Base-by-base conservation (phyloP, 2,888 invertebrate genomes). In the Apamea epomidion region DNA sequence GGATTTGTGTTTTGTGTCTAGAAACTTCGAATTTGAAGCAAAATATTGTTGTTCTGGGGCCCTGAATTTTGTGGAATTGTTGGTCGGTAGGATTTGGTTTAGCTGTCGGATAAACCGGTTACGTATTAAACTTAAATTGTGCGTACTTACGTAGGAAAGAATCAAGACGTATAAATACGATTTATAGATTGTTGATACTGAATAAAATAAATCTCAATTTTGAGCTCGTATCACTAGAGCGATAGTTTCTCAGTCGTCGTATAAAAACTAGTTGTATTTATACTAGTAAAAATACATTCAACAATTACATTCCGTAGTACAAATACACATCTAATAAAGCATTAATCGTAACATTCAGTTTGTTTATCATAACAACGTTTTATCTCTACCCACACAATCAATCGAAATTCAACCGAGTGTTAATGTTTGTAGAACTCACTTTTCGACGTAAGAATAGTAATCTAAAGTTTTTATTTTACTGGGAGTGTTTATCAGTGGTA, bases 301-400 rank as follows among this genome's bases (percentile, higher is more conserved):
- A 86, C 71, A 79, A 88, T 86, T 78, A 83, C 82, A 86, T 86
- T 83, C 70, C 74, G 74, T 86, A 84, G 80, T 86, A 89, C 78
- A 86, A 86, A 81, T 68, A 82, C 80, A 85, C 84, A 81, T 83
- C 79, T 79, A 90, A 86, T 88, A 77, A 79, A 90, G 84, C 76
- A 82, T 84, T 89, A 85, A 86, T 90, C 86, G 84, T 88, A 85
- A 85, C 83, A 77, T 85, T 82, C 80, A 60, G 71, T 86, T 84
- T 87, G 84, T 89, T 90, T 89, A 89, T 88, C 84, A 85, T 82
- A 80, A 84, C 77, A 84, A 87, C 79, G 77, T 77, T 86, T 80
- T 85, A 84, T 87, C 76, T 86, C 72, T 60, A 74, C 68, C 64
- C 72, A 79, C 71, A 62, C 64, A 69, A 72, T 78, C 78, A 71